Percentiles rank a stretch among this genome's conserved stretches.
Evolutionary conservation across 1,140 invertebrate genomes (phyloP).

Genomic region (Drosophila pectinifera): DNA sequence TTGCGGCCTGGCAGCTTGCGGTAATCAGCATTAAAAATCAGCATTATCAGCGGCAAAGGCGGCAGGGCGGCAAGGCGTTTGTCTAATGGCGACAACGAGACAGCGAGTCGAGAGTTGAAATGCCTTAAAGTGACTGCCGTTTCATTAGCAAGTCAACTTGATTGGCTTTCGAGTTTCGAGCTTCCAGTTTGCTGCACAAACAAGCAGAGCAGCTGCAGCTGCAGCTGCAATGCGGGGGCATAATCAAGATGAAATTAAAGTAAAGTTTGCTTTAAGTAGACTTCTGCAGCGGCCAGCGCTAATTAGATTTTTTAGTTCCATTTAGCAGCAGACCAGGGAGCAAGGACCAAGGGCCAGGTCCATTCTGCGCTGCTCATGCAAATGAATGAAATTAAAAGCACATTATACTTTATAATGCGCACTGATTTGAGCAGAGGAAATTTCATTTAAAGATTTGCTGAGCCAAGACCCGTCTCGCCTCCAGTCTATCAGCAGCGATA

Average conservation of each 20-base stretch:
- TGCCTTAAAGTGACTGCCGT: constrained; percentile 68
- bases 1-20: constrained; percentile 50
- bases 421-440: constrained; percentile 74
- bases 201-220: constrained; percentile 4
- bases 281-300: constrained; percentile 55
- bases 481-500: constrained; percentile 34
- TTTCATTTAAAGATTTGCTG: constrained; percentile 78
- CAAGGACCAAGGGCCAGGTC: constrained; percentile 7
- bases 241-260: constrained; percentile 82
- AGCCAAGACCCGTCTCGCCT: constrained; percentile 15
- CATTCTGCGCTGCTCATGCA: constrained; percentile 50
- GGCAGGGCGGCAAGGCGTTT: not conserved
- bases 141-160: constrained; percentile 74
- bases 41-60: constrained; percentile 50
- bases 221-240: constrained; percentile 13
- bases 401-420: constrained; percentile 81
- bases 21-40: constrained; percentile 66
- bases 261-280: constrained; percentile 78
- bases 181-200: constrained; percentile 43
- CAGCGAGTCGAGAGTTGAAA: constrained; percentile 39
- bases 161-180: constrained; percentile 61
- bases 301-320: constrained; percentile 81
- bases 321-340: constrained; percentile 31
- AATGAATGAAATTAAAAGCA: constrained; percentile 84
- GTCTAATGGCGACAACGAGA: constrained; percentile 57